Evolutionary conservation across 2,797 vertebrate species (phyloP), one percentile per base, ranked within the genome.

Genomic region (Australoheros facetus): DNA sequence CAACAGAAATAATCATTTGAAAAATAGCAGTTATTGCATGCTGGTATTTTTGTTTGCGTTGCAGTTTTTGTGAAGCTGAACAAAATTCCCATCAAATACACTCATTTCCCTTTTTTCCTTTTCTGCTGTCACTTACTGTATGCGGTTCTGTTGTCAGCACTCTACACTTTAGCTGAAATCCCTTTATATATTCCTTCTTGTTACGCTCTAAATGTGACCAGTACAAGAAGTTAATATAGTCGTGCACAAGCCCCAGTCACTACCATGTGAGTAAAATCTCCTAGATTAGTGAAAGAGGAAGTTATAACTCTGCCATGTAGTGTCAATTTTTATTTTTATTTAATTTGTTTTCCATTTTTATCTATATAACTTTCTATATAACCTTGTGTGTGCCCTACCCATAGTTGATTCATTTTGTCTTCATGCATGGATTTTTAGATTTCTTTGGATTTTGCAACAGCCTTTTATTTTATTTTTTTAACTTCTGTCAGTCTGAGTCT

Each of bases 31-130:
- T 54, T 57, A 37, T 42, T 56, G 17, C 28, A 13, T 42, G 56
- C 42, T 80, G 60, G n/a, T 76, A 19, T 75, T 87, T 86, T 79
- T 13, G 7, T 60, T 73, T 82, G 17, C 39, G 17, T 23, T 56
- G 56, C 3, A 0, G 17, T 75, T 86, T 76, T 85, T 34, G 57
- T 72, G 30, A n/a, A 79, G 21, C 53, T 45, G 17, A 75, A 64
- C 57, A 58, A 60, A 78, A 56, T 77, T 69, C 42, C 42, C 45
- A 69, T 51, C 10, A 77, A 79, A 58, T 71, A 59, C 11, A 59
- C 13, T 56, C 53, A 0, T 51, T 56, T 57, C 26, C 26, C 13
- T 4, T 51, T 82, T 66, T 59, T 73, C 48, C 17, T 60, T 77
- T 48, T 60, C 66, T 75, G 64, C 45, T 76, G n/a, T 73, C 48